These are phyloP conservation scores for Nomada flava DNA, from an alignment of 2,888 invertebrate species.

Conservation along the genomic window DNA sequence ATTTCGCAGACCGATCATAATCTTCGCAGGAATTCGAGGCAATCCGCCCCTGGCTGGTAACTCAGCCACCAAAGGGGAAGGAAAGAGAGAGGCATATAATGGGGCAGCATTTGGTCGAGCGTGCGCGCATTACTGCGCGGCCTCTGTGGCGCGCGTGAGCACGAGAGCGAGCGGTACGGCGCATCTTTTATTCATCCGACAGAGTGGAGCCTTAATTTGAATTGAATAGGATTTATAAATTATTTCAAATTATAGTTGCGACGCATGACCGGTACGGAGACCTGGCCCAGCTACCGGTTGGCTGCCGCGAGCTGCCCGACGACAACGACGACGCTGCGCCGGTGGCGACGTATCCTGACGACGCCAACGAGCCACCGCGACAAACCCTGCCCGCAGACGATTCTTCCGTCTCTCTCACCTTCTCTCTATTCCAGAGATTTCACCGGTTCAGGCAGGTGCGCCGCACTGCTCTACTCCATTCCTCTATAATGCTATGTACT, in stretches of 20 bases:
- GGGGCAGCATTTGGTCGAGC: conserved; percentile 77
- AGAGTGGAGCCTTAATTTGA: conserved; percentile 84
- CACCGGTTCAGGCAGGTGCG: conserved; percentile 63
- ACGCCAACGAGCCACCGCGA: conserved; percentile 46
- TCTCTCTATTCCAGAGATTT: conserved; percentile 37
- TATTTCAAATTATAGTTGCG: conserved; percentile 84
- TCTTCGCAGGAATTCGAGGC: conserved; percentile 56
- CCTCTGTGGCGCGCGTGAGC: conserved; percentile 50
- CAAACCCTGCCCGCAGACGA: conserved; percentile 21
- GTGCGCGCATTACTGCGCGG: conserved; percentile 70
- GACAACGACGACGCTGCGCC: conserved; percentile 48
- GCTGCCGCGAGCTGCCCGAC: conserved; percentile 36
- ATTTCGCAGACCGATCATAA: conserved; percentile 61
- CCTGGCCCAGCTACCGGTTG: conserved; percentile 61
- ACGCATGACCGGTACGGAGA: conserved; percentile 78
- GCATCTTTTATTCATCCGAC: conserved; percentile 85
- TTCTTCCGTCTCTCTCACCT: conserved; percentile 9
- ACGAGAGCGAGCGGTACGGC: conserved; percentile 64
- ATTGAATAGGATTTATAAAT: conserved; percentile 85
- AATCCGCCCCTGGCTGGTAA: conserved; percentile 66
- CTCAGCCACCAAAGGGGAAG: conserved; percentile 42
- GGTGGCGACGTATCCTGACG: conserved; percentile 56
- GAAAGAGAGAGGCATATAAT: conserved; percentile 69
- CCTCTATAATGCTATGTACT: background rate
- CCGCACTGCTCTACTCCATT: conserved; percentile 6